These are phyloP conservation scores for Clarias laeviceps DNA, from an alignment of 2,797 vertebrate species.

Conservation along the genomic window DNA sequence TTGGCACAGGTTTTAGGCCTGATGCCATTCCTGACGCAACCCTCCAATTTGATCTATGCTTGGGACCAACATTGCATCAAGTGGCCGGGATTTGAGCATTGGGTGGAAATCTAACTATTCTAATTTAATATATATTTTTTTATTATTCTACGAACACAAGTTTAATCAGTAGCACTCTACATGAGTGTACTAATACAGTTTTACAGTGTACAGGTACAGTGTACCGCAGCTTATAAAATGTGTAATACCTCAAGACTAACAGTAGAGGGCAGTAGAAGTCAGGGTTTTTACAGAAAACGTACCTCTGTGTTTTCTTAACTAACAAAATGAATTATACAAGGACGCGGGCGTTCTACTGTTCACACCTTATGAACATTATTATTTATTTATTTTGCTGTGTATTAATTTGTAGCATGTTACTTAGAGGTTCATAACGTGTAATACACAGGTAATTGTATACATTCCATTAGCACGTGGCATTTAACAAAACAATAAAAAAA, in stretches of 20 bases:
- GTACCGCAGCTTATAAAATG: too few relatives aligned
- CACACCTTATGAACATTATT: too few relatives aligned
- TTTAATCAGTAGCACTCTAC: too few relatives aligned
- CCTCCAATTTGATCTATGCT: too few relatives aligned
- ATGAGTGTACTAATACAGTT: not conserved
- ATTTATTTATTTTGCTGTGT: not conserved
- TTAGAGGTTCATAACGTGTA: not conserved
- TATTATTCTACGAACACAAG: too few relatives aligned
- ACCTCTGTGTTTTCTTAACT: not conserved
- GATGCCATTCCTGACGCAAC: too few relatives aligned
- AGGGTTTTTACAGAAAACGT: not conserved
- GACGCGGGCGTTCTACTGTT: not conserved
- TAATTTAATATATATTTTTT: too few relatives aligned
- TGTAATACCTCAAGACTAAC: constrained; percentile 25
- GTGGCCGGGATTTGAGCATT: too few relatives aligned
- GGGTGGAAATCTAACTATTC: too few relatives aligned
- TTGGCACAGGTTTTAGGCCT: too few relatives aligned
- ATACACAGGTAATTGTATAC: not conserved
- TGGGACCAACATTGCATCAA: too few relatives aligned
- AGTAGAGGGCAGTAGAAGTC: constrained; percentile 8
- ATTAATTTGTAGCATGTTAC: not conserved
- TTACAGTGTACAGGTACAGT: too few relatives aligned
- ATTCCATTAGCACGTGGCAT: not conserved
- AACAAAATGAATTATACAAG: not conserved
- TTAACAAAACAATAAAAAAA: not conserved